Evolutionary conservation across 2,113 vertebrate species (phyloP), one percentile per base, ranked within the genome.

Genomic region (Cyprinus carpio): DNA sequence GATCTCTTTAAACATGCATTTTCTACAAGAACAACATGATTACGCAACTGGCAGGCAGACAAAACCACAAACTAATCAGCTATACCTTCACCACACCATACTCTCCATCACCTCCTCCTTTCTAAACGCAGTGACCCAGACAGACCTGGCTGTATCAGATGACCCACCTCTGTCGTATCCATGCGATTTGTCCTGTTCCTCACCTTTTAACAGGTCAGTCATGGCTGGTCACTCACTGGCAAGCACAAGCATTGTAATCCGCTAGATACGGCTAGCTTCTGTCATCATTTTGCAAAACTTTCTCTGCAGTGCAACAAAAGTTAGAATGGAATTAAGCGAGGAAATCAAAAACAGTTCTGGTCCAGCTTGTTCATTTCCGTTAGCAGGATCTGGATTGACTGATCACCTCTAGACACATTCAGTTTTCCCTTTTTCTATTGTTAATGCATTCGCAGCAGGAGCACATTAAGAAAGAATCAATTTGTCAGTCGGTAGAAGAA

Each of bases 401-500:
- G 77, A 88, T 72, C 84, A 82, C 80, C 40, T 10, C 40, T 40
- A 11, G 34, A 4, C 83, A 20, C 15, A 65, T 82, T 76, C 78
- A 20, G 69, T 86, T 76, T 40, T 51, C 31, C 67, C 67, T 83
- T 54, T 40, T 58, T 51, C 67, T 37, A 72, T 72, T 72, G 31
- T 72, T 83, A 83, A 83, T 83, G 81, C 31, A 37, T 83, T 83
- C 65, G 54, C 85, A 58, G 74, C 79, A 78, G 58, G 62, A 82
- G 85, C 84, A 90, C 92, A 92, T 91, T 90, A 91, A 90, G 83
- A 90, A 87, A 81, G 87, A 91, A 93, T 93, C 92, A 91, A 92
- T 94, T 93, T 93, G 92, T 92, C 89, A 83, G 89, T 67, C 82
- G 87, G 87, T 72, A 88, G 76, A 77, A 84, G 25, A 83, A 87